Evolutionary conservation across 30 jellyfish, hydroid and myxozoan species (phyloP).

Genomic region (Morbakka virulenta): DNA sequence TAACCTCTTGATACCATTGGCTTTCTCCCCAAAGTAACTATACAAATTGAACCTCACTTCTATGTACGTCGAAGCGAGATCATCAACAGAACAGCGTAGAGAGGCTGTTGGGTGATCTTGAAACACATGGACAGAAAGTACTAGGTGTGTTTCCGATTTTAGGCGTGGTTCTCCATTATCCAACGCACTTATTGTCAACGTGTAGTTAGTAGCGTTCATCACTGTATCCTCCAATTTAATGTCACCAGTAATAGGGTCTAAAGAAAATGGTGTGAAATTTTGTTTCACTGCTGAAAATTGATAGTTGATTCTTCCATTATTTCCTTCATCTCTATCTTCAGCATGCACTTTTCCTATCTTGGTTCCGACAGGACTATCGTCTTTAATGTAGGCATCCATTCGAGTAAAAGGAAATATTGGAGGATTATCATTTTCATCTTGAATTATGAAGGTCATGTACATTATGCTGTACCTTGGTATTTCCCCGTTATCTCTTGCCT

Average conservation of each 20-base stretch:
- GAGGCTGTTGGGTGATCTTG: background rate
- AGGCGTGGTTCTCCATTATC: background rate
- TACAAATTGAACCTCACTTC: background rate
- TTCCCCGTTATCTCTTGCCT: background rate
- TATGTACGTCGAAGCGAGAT: background rate
- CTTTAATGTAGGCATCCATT: background rate
- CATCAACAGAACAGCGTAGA: background rate
- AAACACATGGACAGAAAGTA: background rate
- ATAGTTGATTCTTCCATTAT: background rate
- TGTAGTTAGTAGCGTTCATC: background rate
- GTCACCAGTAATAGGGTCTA: background rate
- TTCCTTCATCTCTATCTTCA: background rate
- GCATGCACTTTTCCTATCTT: background rate
- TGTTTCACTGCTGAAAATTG: background rate
- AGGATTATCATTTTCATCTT: background rate
- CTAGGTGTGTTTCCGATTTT: background rate
- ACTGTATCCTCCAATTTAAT: background rate
- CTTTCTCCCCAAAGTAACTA: background rate
- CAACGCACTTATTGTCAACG: background rate
- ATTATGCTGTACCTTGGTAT: background rate
- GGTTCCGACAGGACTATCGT: background rate
- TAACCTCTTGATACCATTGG: background rate
- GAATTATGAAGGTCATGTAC: background rate
- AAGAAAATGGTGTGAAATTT: background rate
- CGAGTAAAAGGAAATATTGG: background rate